A percentile compares a stretch with the other conserved stretches of the same genome.
Evolutionary conservation across 2,797 vertebrate genomes (phyloP).

Genomic region (Eidolon dupreanum): DNA sequence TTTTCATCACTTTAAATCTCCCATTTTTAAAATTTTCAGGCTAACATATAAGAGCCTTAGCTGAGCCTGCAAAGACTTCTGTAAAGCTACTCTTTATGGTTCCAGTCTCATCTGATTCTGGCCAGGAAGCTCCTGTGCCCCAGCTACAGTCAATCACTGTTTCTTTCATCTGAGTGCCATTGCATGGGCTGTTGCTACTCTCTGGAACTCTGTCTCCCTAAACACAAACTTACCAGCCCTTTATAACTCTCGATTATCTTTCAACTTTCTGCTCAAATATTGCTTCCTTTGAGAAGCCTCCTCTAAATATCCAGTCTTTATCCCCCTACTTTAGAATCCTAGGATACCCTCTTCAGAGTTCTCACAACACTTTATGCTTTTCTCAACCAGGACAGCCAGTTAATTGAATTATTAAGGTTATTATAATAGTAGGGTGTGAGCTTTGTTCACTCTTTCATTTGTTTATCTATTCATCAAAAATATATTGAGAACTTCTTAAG

Average conservation of each 20-base stretch:
- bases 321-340: not conserved
- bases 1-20: not conserved
- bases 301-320: not conserved
- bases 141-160: not conserved
- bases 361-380: not conserved
- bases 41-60: not conserved
- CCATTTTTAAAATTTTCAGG: not conserved
- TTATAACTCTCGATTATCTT: not conserved
- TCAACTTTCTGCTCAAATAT: not conserved
- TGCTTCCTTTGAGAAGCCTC: not conserved
- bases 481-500: not conserved
- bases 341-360: not conserved
- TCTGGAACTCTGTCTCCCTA: not conserved
- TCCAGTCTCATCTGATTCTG: not conserved
- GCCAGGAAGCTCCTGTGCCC: fast-evolving
- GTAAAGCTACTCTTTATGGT: not conserved
- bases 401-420: not conserved
- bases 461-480: not conserved
- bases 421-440: not conserved
- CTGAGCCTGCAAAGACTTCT: not conserved
- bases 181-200: not conserved
- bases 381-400: not conserved
- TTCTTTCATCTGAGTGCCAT: not conserved
- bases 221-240: not conserved
- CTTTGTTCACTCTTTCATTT: not conserved